Evolutionary conservation across 1,140 invertebrate genomes (phyloP).

Genomic region (Sminthurinus signatus): DNA sequence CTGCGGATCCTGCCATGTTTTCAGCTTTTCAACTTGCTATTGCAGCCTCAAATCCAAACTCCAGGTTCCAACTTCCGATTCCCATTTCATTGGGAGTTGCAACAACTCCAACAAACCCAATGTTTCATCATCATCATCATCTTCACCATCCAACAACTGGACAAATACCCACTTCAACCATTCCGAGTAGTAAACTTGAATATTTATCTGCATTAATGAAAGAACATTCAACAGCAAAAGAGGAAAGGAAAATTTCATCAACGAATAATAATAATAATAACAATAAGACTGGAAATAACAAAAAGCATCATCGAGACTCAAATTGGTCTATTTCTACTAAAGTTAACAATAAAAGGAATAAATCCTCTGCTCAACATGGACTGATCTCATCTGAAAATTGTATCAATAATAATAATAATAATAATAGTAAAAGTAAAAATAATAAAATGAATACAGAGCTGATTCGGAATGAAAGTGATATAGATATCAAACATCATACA

Average conservation of each 20-base stretch:
- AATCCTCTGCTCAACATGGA: conserved; percentile 9
- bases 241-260: conserved; percentile 5
- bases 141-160: neutral
- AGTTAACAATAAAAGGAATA: conserved; percentile 19
- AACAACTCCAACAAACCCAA: conserved; percentile 2
- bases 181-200: conserved; percentile 22
- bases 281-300: conserved; percentile 1
- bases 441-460: conserved; percentile 15
- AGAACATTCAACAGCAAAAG: conserved; percentile 13
- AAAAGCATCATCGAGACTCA: neutral
- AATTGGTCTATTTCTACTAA: conserved; percentile 19
- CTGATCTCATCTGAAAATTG: conserved; percentile 23
- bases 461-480: neutral
- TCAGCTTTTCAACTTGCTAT: conserved; percentile 33
- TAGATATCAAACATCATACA: neutral
- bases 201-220: conserved; percentile 31
- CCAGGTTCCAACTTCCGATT: conserved; percentile 35
- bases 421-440: too few relatives aligned
- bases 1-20: conserved; percentile 24
- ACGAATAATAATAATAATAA: neutral
- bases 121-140: conserved; percentile 10
- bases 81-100: conserved; percentile 24
- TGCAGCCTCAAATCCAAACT: conserved; percentile 26
- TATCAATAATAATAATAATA: too few relatives aligned
- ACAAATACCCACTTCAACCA: neutral